Evolutionary conservation across 1,140 invertebrate species (phyloP).

Genomic region (Thrips palmi): DNA sequence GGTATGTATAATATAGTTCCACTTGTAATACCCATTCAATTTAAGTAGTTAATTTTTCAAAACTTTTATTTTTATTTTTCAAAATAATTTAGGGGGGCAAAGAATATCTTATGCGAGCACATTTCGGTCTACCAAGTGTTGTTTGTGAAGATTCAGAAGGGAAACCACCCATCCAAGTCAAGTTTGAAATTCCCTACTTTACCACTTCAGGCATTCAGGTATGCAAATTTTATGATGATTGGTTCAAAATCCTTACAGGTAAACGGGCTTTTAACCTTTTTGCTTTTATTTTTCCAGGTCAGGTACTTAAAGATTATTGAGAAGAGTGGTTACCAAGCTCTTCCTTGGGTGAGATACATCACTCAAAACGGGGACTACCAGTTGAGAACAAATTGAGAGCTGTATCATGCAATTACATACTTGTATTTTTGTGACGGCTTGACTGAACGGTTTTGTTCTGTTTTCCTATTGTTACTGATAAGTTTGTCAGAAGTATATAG

Average conservation of each 20-base stretch:
- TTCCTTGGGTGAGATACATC: conserved; percentile 98
- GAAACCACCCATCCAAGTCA: conserved; percentile 95
- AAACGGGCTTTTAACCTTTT: conserved; percentile 8
- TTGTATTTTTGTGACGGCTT: conserved; percentile 1
- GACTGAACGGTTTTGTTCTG: neutral
- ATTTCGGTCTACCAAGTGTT: conserved; percentile 97
- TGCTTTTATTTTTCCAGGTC: conserved; percentile 31
- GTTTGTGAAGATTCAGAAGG: conserved; percentile 89
- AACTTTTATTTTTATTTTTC: neutral
- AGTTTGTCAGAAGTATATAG: too few species aligned
- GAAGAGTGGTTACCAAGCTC: conserved; percentile 96
- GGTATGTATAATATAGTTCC: conserved; percentile 21
- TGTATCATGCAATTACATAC: neutral
- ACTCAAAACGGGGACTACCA: conserved; percentile 99
- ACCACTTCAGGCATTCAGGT: conserved; percentile 98
- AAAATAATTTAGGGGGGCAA: conserved; percentile 58
- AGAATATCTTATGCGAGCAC: conserved; percentile 97
- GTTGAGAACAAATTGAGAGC: conserved; percentile 82
- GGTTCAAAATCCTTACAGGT: conserved; percentile 6
- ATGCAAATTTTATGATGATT: conserved; percentile 9
- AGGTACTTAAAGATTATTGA: conserved; percentile 99
- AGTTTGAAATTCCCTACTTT: conserved; percentile 99
- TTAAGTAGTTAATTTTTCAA: conserved; percentile 8
- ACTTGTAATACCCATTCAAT: neutral
- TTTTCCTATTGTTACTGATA: too few species aligned